These are phyloP conservation scores for Tanytarsus gracilentus DNA, from an alignment of 2,888 invertebrate species.

Conservation along the genomic window DNA sequence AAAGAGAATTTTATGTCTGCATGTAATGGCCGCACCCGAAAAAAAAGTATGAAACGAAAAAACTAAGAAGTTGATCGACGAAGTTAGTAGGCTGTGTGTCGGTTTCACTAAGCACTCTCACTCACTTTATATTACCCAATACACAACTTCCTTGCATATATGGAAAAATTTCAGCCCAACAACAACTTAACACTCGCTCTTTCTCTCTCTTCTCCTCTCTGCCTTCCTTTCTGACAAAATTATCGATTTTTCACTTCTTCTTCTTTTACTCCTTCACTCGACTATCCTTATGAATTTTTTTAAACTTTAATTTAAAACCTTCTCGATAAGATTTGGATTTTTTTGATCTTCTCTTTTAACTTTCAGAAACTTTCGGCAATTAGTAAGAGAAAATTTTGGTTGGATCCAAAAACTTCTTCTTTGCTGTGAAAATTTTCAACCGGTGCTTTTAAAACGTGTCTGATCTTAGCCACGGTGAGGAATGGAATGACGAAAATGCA, in stretches of 20 bases:
- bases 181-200: too few species aligned
- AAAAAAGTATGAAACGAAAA: slow-evolving; percentile 6
- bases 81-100: slow-evolving; percentile 7
- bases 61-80: background rate
- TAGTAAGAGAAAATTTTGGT: slow-evolving; percentile 8
- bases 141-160: slow-evolving; percentile 14
- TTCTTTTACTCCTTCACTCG: slow-evolving; percentile 2
- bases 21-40: slow-evolving; percentile 30
- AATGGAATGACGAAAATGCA: slow-evolving; percentile 28
- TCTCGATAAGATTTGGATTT: background rate
- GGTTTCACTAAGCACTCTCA: background rate
- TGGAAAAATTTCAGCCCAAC: background rate
- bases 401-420: slow-evolving; percentile 11
- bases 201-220: background rate
- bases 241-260: slow-evolving; percentile 28
- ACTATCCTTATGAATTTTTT: background rate
- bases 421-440: slow-evolving; percentile 28
- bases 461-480: slow-evolving; percentile 24
- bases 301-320: background rate
- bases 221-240: slow-evolving; percentile 9
- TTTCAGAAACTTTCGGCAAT: slow-evolving; percentile 17
- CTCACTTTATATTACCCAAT: slow-evolving; percentile 23
- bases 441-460: slow-evolving; percentile 26
- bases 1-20: slow-evolving; percentile 11
- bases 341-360: background rate